phyloP scores from a whole-genome alignment of 2,888 invertebrate genomes.

The Drosophila greeni region DNA sequence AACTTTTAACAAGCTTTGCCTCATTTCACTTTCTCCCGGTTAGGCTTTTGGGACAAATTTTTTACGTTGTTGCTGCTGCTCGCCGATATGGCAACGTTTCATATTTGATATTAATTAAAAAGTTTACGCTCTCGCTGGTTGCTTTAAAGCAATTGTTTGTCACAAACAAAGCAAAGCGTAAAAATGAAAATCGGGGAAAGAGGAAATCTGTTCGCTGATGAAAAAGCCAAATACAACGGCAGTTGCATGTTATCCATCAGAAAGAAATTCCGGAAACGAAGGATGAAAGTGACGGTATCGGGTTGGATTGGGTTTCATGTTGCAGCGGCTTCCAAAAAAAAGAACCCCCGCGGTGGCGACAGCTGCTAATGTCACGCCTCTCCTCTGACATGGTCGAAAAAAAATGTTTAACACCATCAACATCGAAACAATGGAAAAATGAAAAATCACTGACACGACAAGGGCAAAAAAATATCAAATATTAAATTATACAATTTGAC shows the following conservation, averaged over 20 bases:
- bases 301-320: conserved; percentile 39
- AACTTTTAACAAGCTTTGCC: conserved; percentile 69
- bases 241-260: conserved; percentile 59
- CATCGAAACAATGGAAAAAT: conserved; percentile 8
- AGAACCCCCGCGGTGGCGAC: conserved; percentile 48
- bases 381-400: conserved; percentile 42
- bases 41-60: conserved; percentile 34
- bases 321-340: conserved; percentile 47
- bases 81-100: conserved; percentile 58
- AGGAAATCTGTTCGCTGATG: conserved; percentile 37
- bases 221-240: conserved; percentile 49
- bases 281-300: conserved; percentile 11
- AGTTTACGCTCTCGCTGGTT: conserved; percentile 58
- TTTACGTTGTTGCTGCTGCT: conserved; percentile 8
- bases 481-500: conserved; percentile 37
- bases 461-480: conserved; percentile 1
- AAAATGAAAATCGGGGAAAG: conserved; percentile 27
- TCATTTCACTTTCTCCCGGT: conserved; percentile 64
- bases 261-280: conserved; percentile 20
- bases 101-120: conserved; percentile 73
- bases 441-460: conserved; percentile 18
- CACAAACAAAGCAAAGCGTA: conserved; percentile 26
- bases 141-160: conserved; percentile 67
- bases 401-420: conserved; percentile 24
- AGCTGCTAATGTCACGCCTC: conserved; percentile 69